Evolutionary conservation across 2,113 vertebrate genomes (phyloP), one percentile per base, ranked within the genome.

Genomic region (Archocentrus centrarchus): DNA sequence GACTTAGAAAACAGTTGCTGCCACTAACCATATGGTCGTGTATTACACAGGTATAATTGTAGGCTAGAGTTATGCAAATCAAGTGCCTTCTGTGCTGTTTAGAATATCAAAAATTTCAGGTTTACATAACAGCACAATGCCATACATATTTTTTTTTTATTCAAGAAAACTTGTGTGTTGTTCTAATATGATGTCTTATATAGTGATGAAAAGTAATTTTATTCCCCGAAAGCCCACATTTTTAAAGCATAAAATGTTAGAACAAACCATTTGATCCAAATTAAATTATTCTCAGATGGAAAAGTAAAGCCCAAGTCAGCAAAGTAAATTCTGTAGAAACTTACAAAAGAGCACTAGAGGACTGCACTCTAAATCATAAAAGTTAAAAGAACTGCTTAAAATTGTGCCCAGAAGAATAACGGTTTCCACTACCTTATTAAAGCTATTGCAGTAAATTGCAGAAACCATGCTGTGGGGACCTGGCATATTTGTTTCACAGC

Each of bases 1-100:
- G 86, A 90, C 89, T 88, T 91, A 32, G 20, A 66, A 62, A 84
- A 86, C 85, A 77, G 15, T 22, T 22, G 47, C 61, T 62, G 63
- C 90, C 60, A 39, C 81, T 73, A 63, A 85, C 77, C 90, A 92
- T 88, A 83, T 88, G 88, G 58, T 79, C 80, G 84, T 80, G 75
- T 82, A 89, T 91, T 73, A 79, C 57, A 63, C 39, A 14, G 39
- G 47, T 20, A 57, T 81, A 41, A 80, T n/a, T 81, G 79, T 9
- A 41, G 68, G 30, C 59, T 22, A 20, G 53, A 1, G 1, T 66
- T 63, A 83, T 87, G 79, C 27, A 88, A 85, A 84, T 91, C 47
- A 44, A 13, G 47, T 44, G 58, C 63, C 75, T 5, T 58, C 78
- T 59, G 59, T 57, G 77, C 75, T 80, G 77, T 76, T 37, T 20